These are phyloP conservation scores for Allobates femoralis DNA, from an alignment of 2,797 vertebrate species.

Conservation along the genomic window DNA sequence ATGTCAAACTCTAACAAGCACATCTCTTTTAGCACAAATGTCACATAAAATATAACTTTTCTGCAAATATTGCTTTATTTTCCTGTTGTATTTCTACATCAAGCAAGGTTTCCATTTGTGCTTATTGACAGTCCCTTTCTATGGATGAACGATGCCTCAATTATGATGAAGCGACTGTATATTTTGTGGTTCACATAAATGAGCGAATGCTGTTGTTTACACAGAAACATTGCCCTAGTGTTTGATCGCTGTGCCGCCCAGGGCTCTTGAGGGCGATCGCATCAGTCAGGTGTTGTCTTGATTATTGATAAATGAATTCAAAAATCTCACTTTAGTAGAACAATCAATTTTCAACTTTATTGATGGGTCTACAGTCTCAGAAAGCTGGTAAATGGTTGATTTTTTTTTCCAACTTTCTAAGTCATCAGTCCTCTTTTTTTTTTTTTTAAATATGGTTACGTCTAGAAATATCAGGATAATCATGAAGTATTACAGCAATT, in stretches of 20 bases:
- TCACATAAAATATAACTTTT: not conserved
- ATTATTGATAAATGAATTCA: conserved; percentile 20
- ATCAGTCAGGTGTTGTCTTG: not conserved
- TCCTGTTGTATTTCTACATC: not conserved
- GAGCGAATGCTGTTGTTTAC: not conserved
- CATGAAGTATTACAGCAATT: conserved; percentile 51
- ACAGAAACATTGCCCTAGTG: conserved; percentile 1
- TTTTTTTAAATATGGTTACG: conserved; percentile 17
- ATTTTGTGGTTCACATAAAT: conserved; percentile 17
- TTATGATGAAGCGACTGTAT: not conserved
- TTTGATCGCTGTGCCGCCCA: not conserved
- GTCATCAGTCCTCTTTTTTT: conserved; percentile 6
- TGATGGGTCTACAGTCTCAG: not conserved
- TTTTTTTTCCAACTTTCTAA: conserved; percentile 6
- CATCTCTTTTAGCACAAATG: not conserved
- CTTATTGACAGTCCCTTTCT: not conserved
- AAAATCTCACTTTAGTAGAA: not conserved
- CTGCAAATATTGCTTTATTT: not conserved
- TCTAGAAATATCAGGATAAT: conserved; percentile 31
- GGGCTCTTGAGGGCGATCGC: not conserved
- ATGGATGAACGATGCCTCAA: not conserved
- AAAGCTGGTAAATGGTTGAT: conserved; percentile 10
- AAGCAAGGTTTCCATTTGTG: not conserved
- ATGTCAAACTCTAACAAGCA: not conserved
- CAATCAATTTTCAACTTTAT: conserved; percentile 31